Percentiles rank a stretch among this genome's conserved stretches.
Conservation (phyloP, 2,888 invertebrate genomes). For the Hirtodrosophila trivittata region DNA sequence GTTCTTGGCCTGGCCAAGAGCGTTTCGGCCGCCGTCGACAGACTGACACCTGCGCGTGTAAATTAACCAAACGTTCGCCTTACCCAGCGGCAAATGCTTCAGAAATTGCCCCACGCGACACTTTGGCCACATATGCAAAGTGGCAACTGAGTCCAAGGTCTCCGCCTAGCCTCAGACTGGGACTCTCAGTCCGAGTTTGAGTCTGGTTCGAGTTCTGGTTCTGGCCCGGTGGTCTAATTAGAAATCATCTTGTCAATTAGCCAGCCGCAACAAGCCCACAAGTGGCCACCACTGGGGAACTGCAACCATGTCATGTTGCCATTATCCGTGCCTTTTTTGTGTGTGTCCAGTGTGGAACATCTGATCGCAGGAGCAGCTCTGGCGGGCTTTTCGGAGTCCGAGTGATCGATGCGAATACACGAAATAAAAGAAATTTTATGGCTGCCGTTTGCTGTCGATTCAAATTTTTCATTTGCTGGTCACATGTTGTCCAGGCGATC, state of each 20-base stretch:
- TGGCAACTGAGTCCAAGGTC: constrained; percentile 7
- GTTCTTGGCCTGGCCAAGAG: constrained; percentile 5
- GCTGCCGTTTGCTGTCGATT: constrained; percentile 61
- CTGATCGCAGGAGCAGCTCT: too few relatives aligned
- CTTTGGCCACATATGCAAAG: constrained; percentile 54
- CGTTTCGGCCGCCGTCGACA: constrained; percentile 28
- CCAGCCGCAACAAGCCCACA: constrained; percentile 33
- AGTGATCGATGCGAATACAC: constrained; percentile 77
- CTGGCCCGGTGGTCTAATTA: constrained; percentile 82
- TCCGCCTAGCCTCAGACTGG: background rate
- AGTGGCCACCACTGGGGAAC: constrained; percentile 22
- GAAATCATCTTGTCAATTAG: constrained; percentile 83
- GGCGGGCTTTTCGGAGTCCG: background rate
- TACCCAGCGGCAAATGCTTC: constrained; percentile 24
- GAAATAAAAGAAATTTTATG: constrained; percentile 51
- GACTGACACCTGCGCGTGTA: constrained; percentile 74
- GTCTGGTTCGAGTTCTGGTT: constrained; percentile 2
- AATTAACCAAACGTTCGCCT: constrained; percentile 49
- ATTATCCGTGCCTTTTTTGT: constrained; percentile 13
- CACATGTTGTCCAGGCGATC: constrained; percentile 58
- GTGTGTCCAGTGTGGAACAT: constrained; percentile 14
- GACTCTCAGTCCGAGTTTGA: background rate
- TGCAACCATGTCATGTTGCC: constrained; percentile 48
- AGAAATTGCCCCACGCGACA: constrained; percentile 48
- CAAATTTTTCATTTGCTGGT: constrained; percentile 69